Base-by-base conservation (phyloP, 2,888 invertebrate species). In the Mythimna pallens region DNA sequence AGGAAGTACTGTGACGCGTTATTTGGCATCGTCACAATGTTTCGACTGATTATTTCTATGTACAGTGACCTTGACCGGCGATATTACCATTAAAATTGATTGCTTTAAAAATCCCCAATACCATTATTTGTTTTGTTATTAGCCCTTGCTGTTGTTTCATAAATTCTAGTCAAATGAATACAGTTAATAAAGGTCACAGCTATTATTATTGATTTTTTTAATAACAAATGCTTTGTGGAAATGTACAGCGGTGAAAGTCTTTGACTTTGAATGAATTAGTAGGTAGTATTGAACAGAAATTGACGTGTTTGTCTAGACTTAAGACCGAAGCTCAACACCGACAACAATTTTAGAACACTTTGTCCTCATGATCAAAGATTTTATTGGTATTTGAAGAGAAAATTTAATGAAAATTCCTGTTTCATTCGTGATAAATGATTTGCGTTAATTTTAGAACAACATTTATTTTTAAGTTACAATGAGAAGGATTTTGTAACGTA, bases 1-100 rank as follows among this genome's bases (percentile, higher is more conserved):
- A 86, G 89, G 89, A 89, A 89, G 86, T 85, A 73, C 78, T 83
- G 74, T 85, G 82, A 81, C 78, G 76, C 73, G 78, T 67, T 81
- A 78, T 81, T 88, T 86, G 87, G 87, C 86, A 83, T 80, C 75
- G 72, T 78, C 78, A 79, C 76, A 78, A 58, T 81, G 73, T 78
- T 75, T 59, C 55, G 52, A 67, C 65, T 73, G 80, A 81, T 83
- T 78, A 83, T 83, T 82, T 83, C 65, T 81, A 81, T 62, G 65
- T 67, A 63, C 54, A 14, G 34, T 59, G 75, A 50, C 88, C 88
- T 87, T 87, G 88, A 86, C 86, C 85, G 80, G 43, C 43, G 22
- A 72, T 80, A 66, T 66, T 36, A 78, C 78, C 66, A 84, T 84
- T 79, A 67, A 80, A 82, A 78, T 88, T 82, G 83, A 87, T 87